Conservation (phyloP, 2,113 vertebrate species). For the Nymphicus hollandicus region DNA sequence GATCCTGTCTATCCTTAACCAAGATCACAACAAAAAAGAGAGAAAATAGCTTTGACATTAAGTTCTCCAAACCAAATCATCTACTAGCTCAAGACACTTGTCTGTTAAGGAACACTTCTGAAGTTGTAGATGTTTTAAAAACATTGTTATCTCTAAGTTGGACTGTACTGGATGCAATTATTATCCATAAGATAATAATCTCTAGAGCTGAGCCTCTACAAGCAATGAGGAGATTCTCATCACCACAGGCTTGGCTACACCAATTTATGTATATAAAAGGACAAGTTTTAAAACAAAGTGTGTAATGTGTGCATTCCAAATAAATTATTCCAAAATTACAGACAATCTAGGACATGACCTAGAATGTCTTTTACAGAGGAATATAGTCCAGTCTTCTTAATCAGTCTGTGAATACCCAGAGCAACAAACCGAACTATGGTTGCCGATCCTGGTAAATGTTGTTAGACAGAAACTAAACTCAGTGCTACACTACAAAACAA, state of each 20-base stretch:
- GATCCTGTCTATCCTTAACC: background rate
- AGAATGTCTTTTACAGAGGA: background rate
- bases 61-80: background rate
- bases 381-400: background rate
- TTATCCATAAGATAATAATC: background rate
- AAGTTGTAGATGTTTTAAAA: background rate
- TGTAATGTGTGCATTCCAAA: background rate
- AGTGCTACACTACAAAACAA: background rate
- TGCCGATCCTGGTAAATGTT: background rate
- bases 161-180: background rate
- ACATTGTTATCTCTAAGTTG: background rate
- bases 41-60: background rate
- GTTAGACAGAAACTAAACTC: background rate
- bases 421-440: background rate
- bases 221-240: background rate
- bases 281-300: background rate
- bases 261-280: background rate
- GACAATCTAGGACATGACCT: background rate
- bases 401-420: background rate
- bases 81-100: background rate
- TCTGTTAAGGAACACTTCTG: background rate
- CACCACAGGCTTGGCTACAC: background rate
- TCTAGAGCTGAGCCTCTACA: background rate
- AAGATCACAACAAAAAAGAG: background rate
- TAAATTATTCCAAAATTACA: background rate